Conservation (phyloP, 2,888 invertebrate species). For the Spisula subtruncata region DNA sequence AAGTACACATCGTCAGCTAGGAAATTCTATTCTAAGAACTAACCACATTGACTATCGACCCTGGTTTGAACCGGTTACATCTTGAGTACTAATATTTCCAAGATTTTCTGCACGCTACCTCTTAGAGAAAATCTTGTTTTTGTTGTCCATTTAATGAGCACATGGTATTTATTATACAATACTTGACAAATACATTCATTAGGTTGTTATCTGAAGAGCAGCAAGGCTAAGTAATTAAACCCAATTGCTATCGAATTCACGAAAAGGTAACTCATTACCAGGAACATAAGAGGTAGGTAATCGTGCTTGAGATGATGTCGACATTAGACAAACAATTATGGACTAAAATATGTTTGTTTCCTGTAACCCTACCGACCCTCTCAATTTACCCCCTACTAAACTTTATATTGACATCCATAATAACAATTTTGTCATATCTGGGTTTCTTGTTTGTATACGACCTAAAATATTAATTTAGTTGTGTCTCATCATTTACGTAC, state of each 20-base stretch:
- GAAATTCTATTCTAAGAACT: background rate
- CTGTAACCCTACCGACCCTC: too few relatives aligned
- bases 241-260: background rate
- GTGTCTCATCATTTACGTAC: too few relatives aligned
- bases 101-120: background rate
- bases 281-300: background rate
- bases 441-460: too few relatives aligned
- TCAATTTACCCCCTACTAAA: too few relatives aligned
- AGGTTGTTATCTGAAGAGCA: background rate
- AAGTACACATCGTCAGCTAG: background rate
- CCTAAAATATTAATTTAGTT: too few relatives aligned
- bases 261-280: slow-evolving; percentile 12
- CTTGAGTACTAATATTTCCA: background rate
- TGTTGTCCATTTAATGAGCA: slow-evolving; percentile 26
- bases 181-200: slow-evolving; percentile 21
- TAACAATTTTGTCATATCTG: too few relatives aligned
- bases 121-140: background rate
- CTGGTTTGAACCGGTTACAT: too few relatives aligned
- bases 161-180: background rate
- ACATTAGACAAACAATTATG: too few relatives aligned
- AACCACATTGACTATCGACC: background rate
- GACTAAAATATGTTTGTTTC: too few relatives aligned
- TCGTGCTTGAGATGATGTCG: background rate
- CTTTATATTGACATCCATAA: too few relatives aligned
- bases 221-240: slow-evolving; percentile 1